Conservation (phyloP, 2,113 vertebrate species). For the Malurus melanocephalus region DNA sequence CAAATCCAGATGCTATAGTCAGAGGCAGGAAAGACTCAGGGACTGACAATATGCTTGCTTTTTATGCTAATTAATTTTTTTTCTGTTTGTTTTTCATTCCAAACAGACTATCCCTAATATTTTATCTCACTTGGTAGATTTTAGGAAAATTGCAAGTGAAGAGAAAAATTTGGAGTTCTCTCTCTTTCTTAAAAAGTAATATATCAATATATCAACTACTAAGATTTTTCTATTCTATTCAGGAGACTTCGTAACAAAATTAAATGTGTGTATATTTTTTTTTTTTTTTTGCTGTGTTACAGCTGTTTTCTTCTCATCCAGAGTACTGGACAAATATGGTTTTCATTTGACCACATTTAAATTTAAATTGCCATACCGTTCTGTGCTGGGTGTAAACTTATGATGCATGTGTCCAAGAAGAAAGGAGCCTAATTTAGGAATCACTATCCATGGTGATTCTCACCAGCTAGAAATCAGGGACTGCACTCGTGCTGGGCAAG, state of each 20-base stretch:
- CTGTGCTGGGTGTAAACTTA: neutral
- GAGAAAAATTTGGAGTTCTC: neutral
- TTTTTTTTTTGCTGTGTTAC: neutral
- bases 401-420: neutral
- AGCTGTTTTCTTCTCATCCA: neutral
- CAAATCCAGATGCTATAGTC: constrained; percentile 42
- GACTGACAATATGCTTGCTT: constrained; percentile 16
- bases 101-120: constrained; percentile 5
- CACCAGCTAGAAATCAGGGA: neutral
- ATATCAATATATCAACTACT: neutral
- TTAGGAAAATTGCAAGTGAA: neutral
- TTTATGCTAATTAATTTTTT: neutral
- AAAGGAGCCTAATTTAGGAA: constrained; percentile 29
- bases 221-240: neutral
- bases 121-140: constrained; percentile 4
- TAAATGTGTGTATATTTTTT: neutral
- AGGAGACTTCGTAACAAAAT: neutral
- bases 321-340: neutral
- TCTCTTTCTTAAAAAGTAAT: neutral
- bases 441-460: neutral
- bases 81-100: constrained; percentile 35
- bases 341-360: constrained; percentile 31
- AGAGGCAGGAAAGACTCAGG: neutral
- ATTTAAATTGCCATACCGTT: neutral
- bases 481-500: neutral